These are phyloP conservation scores for Acanthurus lineatus DNA, from an alignment of 2,797 vertebrate genomes.

Conservation along the genomic window DNA sequence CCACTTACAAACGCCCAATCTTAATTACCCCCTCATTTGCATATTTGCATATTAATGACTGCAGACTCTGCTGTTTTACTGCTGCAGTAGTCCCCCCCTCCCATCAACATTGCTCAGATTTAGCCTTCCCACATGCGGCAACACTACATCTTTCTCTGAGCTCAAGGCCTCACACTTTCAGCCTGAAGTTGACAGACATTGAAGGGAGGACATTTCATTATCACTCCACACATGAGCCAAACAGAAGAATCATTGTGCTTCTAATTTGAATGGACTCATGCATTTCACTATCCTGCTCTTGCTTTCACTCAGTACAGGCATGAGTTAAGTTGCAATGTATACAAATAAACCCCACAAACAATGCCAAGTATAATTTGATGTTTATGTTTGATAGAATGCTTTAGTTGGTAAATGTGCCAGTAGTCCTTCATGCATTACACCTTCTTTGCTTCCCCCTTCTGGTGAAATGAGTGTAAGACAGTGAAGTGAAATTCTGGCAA, in stretches of 20 bases:
- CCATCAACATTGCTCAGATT: conserved; percentile 64
- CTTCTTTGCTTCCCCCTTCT: conserved; percentile 70
- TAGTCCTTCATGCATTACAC: conserved; percentile 9
- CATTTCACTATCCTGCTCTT: not conserved
- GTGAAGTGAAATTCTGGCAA: not conserved
- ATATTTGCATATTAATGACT: conserved; percentile 98
- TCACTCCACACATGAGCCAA: conserved; percentile 23
- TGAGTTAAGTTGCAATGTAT: not conserved
- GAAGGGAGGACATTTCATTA: conserved; percentile 48
- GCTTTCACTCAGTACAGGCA: not conserved
- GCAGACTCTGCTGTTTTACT: conserved; percentile 89
- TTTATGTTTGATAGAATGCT: conserved; percentile 9
- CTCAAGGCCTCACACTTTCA: conserved; percentile 48
- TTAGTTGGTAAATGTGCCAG: conserved; percentile 2
- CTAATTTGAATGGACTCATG: conserved; percentile 12
- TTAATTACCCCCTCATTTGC: conserved; percentile 96
- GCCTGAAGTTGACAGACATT: conserved; percentile 52
- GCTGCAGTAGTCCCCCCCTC: conserved; percentile 81
- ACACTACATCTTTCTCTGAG: conserved; percentile 55
- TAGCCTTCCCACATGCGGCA: conserved; percentile 52
- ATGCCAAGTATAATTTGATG: conserved; percentile 1
- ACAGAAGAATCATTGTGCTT: conserved; percentile 40
- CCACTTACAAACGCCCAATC: conserved; percentile 89
- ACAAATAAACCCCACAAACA: not conserved
- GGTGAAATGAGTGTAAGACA: conserved; percentile 57